Evolutionary conservation across 2,113 vertebrate genomes (phyloP), one percentile per base, ranked within the genome.

Genomic region (Cephalopholis sonnerati): DNA sequence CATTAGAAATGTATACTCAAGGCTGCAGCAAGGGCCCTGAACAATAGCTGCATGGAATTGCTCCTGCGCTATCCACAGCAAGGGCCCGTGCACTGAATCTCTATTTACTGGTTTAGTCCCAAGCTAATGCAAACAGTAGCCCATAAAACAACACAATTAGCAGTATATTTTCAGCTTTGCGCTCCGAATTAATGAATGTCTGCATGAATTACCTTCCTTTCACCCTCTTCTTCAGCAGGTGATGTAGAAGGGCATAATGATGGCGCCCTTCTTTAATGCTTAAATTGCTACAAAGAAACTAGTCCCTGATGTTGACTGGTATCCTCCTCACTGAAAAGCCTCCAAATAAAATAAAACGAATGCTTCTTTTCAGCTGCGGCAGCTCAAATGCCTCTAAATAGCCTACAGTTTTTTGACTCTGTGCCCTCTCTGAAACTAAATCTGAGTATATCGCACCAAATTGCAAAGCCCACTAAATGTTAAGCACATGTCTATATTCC

Each of bases 1-100:
- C 83, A 81, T 86, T 79, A 74, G 71, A 74, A 82, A 79, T 82
- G 64, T 77, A 73, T 59, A 58, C 44, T 81, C 65, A 86, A 59
- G 82, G 82, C 70, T 88, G 72, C 73, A 55, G 59, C 54, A 27
- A 65, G 24, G 71, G 13, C 67, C 67, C 71, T 32, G 58, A 74
- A 86, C 79, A 90, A 77, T 59, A 77, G 75, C 71, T 69, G 44
- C 15, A 32, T 39, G 12, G 72, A 50, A 82, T 48, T 22, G 5
- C 61, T 74, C 44, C 12, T 54, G 54, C 12, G 0, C 75, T 11
- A 48, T 67, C 50, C 59, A 64, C 83, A 81, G 50, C 25, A 73
- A 46, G 24, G 76, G 50, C 24, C 22, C 18, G 20, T 74, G 74
- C 24, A 22, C 63, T 80, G 32, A 73, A 57, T 87, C 18, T 50